These are phyloP conservation scores for Platysternon megacephalum DNA, from an alignment of 2,113 vertebrate species.

Conservation along the genomic window DNA sequence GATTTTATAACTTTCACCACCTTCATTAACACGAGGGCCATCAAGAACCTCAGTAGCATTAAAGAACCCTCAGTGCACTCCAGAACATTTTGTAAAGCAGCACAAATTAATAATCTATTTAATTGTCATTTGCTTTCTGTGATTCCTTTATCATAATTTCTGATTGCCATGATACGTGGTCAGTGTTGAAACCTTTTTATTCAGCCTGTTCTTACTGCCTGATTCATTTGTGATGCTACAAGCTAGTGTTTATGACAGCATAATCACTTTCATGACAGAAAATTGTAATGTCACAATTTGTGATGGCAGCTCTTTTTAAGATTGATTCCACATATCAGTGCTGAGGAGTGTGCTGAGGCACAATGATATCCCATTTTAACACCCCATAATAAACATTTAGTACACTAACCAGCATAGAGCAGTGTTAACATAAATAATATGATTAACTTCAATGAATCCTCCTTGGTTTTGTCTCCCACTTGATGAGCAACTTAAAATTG, in stretches of 20 bases:
- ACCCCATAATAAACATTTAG: background rate
- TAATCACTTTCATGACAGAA: background rate
- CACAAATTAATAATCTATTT: background rate
- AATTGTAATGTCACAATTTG: background rate
- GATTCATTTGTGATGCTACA: background rate
- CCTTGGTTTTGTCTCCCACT: background rate
- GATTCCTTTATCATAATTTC: background rate
- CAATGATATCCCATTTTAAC: background rate
- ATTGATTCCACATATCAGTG: background rate
- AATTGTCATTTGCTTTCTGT: background rate
- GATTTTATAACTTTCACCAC: background rate
- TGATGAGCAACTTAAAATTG: slow-evolving; percentile 4
- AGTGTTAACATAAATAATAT: background rate
- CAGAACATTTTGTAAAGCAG: background rate
- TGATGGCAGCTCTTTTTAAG: background rate
- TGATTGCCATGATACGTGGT: background rate
- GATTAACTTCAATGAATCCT: background rate
- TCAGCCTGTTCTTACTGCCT: background rate
- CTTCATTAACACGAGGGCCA: background rate
- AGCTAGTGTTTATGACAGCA: background rate
- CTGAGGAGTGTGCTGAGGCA: background rate
- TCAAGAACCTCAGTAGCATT: background rate
- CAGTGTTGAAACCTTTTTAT: background rate
- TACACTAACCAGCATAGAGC: background rate
- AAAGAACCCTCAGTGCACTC: background rate